Base-by-base conservation (phyloP, 2,888 invertebrate species). In the Cacoxenus indagator region DNA sequence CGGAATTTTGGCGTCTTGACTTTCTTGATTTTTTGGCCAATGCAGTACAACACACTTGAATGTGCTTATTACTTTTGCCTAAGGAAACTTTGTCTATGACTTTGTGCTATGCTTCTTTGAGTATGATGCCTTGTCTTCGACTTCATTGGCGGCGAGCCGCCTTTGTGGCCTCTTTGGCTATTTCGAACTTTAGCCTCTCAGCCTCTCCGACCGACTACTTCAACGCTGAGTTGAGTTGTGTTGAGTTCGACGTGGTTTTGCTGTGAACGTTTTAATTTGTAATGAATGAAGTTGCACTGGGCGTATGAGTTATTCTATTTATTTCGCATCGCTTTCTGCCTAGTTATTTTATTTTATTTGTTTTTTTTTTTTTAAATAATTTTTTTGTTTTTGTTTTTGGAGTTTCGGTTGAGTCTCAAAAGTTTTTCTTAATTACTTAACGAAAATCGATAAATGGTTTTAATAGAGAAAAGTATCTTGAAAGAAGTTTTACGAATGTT, bases 21-120 rank as follows among this genome's bases (percentile, higher is more conserved):
- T 68, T 68, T 51, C 19, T 11, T 9, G 14, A n/a, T n/a, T n/a
- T 45, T 59, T 59, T 29, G 19, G 22, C 17, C 31, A 17, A 48
- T 19, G 51, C 51, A 19, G 22, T 11, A 24, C 45, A 14, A 43
- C 43, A 24, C 43, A 26, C 59, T 48, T 65, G 31, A 70, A 66
- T 79, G 74, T 81, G 82, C 82, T 82, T 80, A 80, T 80, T 80
- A 82, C 80, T 80, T 80, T 81, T 75, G 80, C 45, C 76, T 82
- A 77, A 71, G 77, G 78, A 82, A 81, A 81, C 80, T 81, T 81
- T 81, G 82, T 81, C 82, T 78, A 19, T 43, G 43, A 45, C 61
- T 62, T 62, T 62, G 59, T 26, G 17, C 31, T 27, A n/a, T 54
- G 79, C 75, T 73, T 73, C 73, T 59, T 17, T 59, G n/a, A 62